Evolutionary conservation across 2,888 invertebrate species (phyloP), one percentile per base, ranked within the genome.

Genomic region (Limenitis camilla): DNA sequence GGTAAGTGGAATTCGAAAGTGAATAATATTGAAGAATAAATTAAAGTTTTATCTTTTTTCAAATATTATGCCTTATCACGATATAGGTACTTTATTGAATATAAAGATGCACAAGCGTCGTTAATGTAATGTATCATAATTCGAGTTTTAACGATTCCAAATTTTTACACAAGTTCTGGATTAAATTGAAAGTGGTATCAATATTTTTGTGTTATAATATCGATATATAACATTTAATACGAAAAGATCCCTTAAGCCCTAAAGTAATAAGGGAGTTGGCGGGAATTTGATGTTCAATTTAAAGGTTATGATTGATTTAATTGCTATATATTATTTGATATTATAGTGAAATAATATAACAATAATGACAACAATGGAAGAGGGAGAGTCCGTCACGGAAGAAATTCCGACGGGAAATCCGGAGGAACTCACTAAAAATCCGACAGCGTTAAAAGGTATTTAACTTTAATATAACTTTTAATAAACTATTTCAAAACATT

Each of bases 401-500:
- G 85, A 85, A 49, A 70, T 83, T 11, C 74, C 79, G 31, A 65
- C 73, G 46, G 87, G 85, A 56, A 84, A 91, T 69, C 91, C 91
- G 41, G 90, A 91, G 28, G 91, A 91, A 66, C 82, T 92, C 44
- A 85, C 90, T 29, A 91, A 91, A 73, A 90, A 91, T 69, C 89
- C 91, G 41, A 81, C 82, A 61, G 85, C 90, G 43, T 84, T 92
- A 42, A 90, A 89, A 89, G 89, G 91, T 91, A 80, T 30, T n/a
- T 30, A 35, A 31, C n/a, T 42, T 32, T 19, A 42, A n/a, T 28
- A 31, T 44, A 36, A 33, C 38, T 44, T 42, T 45, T 11, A 11
- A 11, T 19, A 9, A 5, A 39, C 5, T 3, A 39, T 19, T 6
- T 5, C 8, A 10, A 36, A 36, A 36, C 6, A 10, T 9, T 3